Evolutionary conservation across 2,113 vertebrate species (phyloP).

Genomic region (Anseranas semipalmata): DNA sequence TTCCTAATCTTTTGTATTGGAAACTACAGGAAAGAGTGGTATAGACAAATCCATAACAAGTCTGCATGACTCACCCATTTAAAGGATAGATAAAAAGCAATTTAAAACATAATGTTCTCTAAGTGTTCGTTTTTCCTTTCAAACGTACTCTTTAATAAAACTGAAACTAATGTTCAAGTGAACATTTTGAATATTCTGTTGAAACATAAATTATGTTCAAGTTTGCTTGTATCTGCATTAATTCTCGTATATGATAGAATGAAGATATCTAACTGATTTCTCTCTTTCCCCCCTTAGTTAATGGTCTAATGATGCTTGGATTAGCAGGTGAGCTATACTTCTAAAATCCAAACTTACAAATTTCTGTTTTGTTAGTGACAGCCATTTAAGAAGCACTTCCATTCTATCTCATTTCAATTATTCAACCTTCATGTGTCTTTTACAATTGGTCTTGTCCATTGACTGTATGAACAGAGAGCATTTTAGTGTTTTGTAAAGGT

Average conservation of each 20-base stretch:
- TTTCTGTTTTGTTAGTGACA: neutral
- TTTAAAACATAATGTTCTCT: neutral
- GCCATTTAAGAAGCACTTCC: neutral
- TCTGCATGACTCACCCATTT: neutral
- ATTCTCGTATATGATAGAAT: neutral
- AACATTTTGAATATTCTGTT: neutral
- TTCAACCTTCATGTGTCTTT: neutral
- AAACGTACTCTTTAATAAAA: neutral
- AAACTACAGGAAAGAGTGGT: neutral
- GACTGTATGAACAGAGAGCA: neutral
- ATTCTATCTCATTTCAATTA: neutral
- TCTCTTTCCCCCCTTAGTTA: neutral
- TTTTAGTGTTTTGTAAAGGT: neutral
- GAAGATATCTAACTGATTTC: neutral
- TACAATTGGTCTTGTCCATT: neutral
- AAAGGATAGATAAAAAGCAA: neutral
- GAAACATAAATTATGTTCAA: neutral
- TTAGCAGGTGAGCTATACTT: conserved; percentile 61
- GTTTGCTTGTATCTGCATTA: neutral
- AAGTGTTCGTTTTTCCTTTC: neutral
- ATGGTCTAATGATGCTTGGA: conserved; percentile 60
- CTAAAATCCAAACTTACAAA: neutral
- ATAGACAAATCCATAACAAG: neutral
- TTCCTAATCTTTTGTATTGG: neutral
- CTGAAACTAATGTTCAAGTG: neutral